Percentiles rank a stretch among this genome's conserved stretches.
Conservation (phyloP, 2,888 invertebrate genomes). For the Callyntrura sp. region DNA sequence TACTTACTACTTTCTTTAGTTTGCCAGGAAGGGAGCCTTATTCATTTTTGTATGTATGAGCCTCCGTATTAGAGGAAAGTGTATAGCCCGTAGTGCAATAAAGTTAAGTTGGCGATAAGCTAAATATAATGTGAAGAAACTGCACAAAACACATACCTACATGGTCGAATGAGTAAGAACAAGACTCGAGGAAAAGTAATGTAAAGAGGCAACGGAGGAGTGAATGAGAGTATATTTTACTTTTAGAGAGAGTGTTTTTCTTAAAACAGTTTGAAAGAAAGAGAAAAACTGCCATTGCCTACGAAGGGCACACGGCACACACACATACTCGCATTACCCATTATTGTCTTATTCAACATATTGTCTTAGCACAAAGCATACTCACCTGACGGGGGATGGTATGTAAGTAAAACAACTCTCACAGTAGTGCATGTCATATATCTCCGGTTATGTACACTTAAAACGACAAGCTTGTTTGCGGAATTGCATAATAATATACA, state of each 20-base stretch:
- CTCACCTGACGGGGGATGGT: too few relatives aligned
- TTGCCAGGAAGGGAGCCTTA: slow-evolving; percentile 34
- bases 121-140: slow-evolving; percentile 74
- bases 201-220: slow-evolving; percentile 39
- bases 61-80: slow-evolving; percentile 24
- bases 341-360: slow-evolving; percentile 7
- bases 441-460: not conserved
- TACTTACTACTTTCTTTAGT: slow-evolving; percentile 45
- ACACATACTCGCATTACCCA: slow-evolving; percentile 1
- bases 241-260: slow-evolving; percentile 52
- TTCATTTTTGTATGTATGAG: slow-evolving; percentile 25
- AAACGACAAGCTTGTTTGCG: slow-evolving; percentile 17
- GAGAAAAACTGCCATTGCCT: slow-evolving; percentile 51
- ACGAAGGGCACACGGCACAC: slow-evolving; percentile 11
- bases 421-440: not conserved
- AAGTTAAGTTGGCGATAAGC: slow-evolving; percentile 74
- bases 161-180: slow-evolving; percentile 42
- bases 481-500: slow-evolving; percentile 14
- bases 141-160: slow-evolving; percentile 41
- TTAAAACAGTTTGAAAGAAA: slow-evolving; percentile 50
- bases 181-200: slow-evolving; percentile 40
- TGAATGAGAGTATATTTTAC: slow-evolving; percentile 61
- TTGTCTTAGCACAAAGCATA: not conserved
- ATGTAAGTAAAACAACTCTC: too few relatives aligned
- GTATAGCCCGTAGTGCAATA: slow-evolving; percentile 54